Percentiles rank a stretch among this genome's conserved stretches.
Conservation (phyloP, 2,113 vertebrate species). For the Hepsetus odoe region DNA sequence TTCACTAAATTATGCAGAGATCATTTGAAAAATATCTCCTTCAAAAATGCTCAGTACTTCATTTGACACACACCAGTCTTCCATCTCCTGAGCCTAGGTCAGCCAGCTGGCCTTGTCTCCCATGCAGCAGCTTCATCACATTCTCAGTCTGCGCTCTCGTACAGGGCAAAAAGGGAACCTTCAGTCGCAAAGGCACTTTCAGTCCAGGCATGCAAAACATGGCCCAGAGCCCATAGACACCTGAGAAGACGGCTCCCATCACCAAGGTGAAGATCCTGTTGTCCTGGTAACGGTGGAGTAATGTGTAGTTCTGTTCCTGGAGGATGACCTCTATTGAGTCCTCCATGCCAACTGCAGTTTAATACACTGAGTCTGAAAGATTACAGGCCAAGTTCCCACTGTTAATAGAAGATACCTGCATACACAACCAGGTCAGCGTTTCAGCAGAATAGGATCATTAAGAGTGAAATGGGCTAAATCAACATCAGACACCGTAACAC, state of each 20-base stretch:
- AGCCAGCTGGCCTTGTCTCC: slow-evolving; percentile 39
- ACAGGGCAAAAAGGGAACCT: slow-evolving; percentile 56
- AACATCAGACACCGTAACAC: no score
- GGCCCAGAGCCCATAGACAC: slow-evolving; percentile 56
- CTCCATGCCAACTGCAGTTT: slow-evolving; percentile 43
- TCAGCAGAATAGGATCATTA: no score
- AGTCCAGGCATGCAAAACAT: slow-evolving; percentile 57
- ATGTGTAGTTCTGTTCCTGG: slow-evolving; percentile 39
- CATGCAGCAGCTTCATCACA: slow-evolving; percentile 51
- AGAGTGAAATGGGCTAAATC: no score
- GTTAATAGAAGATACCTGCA: not conserved
- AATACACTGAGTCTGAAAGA: not conserved
- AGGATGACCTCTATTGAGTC: slow-evolving; percentile 54
- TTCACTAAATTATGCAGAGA: no score
- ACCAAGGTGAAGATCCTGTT: slow-evolving; percentile 27
- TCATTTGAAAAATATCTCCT: no score
- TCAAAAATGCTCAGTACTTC: no score
- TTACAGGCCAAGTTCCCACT: not conserved
- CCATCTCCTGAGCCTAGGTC: slow-evolving; percentile 53
- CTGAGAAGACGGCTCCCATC: slow-evolving; percentile 28
- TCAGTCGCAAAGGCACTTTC: slow-evolving; percentile 50
- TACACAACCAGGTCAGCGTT: not conserved
- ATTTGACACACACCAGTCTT: slow-evolving; percentile 34
- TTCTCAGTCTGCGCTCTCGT: slow-evolving; percentile 42
- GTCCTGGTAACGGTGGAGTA: slow-evolving; percentile 23